phyloP scores from a whole-genome alignment of 2,113 vertebrate species.

The Pterocles orientalis region DNA sequence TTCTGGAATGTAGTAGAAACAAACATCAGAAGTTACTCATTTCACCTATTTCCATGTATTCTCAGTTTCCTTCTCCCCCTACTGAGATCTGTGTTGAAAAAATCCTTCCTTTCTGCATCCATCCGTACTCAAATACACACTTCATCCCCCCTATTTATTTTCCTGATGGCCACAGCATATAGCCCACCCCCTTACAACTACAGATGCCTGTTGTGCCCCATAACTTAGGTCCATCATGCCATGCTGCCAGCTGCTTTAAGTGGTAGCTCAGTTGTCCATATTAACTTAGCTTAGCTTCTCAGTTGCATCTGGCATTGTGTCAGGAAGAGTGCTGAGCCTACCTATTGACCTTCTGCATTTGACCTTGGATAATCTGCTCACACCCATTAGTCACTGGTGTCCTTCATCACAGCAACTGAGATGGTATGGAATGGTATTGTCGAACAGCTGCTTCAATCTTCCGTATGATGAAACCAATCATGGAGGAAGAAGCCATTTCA shows the following conservation, averaged over 20 bases:
- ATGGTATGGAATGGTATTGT: background rate
- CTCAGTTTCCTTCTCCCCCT: background rate
- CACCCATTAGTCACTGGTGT: background rate
- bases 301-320: background rate
- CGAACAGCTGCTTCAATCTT: background rate
- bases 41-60: background rate
- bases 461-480: background rate
- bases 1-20: background rate
- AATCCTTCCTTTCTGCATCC: background rate
- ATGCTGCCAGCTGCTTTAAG: background rate
- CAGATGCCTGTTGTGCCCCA: rapidly evolving
- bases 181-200: background rate
- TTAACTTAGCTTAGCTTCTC: background rate
- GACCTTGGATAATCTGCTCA: background rate
- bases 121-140: background rate
- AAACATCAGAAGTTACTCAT: background rate
- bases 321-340: background rate
- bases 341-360: background rate
- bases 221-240: background rate
- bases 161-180: background rate
- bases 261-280: background rate
- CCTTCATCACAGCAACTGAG: background rate
- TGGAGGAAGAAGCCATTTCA: background rate
- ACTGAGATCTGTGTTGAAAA: background rate
- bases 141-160: background rate